Evolutionary conservation across 1,140 invertebrate species (phyloP), one percentile per base, ranked within the genome.

Genomic region (Drosophila persimilis): DNA sequence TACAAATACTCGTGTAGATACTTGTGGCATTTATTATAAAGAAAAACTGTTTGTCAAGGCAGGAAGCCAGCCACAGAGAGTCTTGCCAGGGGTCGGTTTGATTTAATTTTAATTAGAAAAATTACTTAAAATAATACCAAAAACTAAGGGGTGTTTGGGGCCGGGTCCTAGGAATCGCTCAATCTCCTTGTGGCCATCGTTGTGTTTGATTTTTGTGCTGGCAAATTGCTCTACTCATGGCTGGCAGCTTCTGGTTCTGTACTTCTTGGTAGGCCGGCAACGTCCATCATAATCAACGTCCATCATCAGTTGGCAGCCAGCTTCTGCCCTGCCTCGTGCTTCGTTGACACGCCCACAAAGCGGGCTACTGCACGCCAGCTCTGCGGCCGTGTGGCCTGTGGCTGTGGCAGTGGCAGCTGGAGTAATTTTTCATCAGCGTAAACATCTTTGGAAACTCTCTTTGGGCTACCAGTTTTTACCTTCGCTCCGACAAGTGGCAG

Each of bases 11-110:
- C 11, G 17, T 55, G 11, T 78, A 67, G 81, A 85, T 86, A 88
- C 78, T 86, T 88, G 83, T 88, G 86, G 83, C 83, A 88, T 88
- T 88, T 69, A 88, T 88, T 88, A 89, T 88, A 80, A 67, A 50
- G 0, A 26, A 26, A 26, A 26, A 26, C 3, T 5, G 24, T 5
- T 56, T 26, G 47, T 15, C 71, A 44, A 57, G 59, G 56, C 80
- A 83, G 80, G 80, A 83, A 83, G 80, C 80, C 47, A 83, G 80
- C 80, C 47, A 50, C 66, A 39, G 35, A 39, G 24, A 24, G 24
- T 5, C 5, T 39, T 39, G 6, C 11, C 3, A 39, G 5, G 35
- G 35, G 35, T 39, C 31, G 1, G 47, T 26, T 76, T 67, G 72
- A 60, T 67, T 57, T 69, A 43, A 31, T 67, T 69, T 83, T 84